phyloP scores from a whole-genome alignment of 2,888 invertebrate species.

The Syrista parreyssii region DNA sequence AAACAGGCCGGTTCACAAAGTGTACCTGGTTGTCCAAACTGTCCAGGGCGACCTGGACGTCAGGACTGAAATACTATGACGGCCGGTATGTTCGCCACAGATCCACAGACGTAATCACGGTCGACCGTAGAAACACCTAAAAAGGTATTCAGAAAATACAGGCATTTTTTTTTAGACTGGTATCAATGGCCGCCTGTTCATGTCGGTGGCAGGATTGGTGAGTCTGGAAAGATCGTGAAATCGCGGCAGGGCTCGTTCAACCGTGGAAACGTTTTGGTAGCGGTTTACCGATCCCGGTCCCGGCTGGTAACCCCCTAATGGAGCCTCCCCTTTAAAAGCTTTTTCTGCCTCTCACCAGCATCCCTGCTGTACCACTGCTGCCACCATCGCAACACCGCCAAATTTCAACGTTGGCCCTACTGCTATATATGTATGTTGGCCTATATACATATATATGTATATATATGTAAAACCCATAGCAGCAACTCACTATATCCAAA shows the following conservation, averaged over 20 bases:
- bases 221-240: not conserved
- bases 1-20: conserved; percentile 28
- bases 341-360: conserved; percentile 18
- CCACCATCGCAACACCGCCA: conserved; percentile 20
- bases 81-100: not conserved
- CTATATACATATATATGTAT: not conserved
- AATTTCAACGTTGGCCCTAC: conserved; percentile 26
- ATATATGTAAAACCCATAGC: not conserved
- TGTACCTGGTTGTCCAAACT: not conserved
- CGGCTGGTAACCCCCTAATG: conserved; percentile 13
- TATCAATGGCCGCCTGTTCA: not conserved
- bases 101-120: not conserved
- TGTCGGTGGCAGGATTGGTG: not conserved
- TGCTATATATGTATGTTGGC: not conserved
- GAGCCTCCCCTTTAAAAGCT: conserved; percentile 39
- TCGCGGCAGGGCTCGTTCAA: not conserved
- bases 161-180: not conserved
- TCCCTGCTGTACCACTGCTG: conserved; percentile 30
- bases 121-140: not conserved
- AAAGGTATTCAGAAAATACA: not conserved
- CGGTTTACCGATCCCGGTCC: conserved; percentile 6
- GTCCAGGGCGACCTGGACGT: not conserved
- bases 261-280: conserved; percentile 1
- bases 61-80: not conserved
- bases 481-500: no score